These are phyloP conservation scores for Fulmarus glacialis DNA, from an alignment of 2,113 vertebrate genomes.

Conservation along the genomic window DNA sequence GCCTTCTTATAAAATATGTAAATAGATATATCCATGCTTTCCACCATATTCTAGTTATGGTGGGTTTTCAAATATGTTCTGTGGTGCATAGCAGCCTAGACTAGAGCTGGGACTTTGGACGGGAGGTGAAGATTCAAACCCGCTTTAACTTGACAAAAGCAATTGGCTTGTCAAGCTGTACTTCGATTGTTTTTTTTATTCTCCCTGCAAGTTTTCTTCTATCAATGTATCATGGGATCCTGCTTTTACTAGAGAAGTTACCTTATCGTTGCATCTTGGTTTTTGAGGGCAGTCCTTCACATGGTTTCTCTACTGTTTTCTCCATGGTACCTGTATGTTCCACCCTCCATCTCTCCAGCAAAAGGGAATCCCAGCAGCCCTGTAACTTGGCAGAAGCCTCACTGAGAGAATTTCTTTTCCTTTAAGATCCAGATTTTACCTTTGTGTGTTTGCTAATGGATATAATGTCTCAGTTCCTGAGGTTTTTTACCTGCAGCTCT, in stretches of 20 bases:
- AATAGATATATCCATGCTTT: not conserved
- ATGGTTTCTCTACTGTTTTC: not conserved
- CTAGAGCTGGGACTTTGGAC: not conserved
- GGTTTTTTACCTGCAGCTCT: not conserved
- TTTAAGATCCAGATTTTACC: not conserved
- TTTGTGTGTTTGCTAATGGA: not conserved
- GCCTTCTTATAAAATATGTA: not conserved
- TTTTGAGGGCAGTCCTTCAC: not conserved
- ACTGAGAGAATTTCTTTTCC: not conserved
- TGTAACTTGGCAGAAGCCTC: not conserved
- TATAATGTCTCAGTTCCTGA: not conserved
- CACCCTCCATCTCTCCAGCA: not conserved
- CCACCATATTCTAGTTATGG: not conserved
- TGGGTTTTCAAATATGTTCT: not conserved
- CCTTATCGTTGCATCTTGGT: not conserved
- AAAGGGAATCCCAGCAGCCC: not conserved
- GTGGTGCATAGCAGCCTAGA: not conserved
- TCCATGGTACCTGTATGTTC: not conserved
- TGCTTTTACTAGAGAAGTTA: not conserved
- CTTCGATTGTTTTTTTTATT: not conserved
- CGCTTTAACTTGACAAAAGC: not conserved
- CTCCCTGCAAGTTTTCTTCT: not conserved
- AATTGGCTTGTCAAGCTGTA: not conserved
- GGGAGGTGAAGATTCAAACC: not conserved
- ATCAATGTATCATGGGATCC: not conserved